Percentiles rank a stretch among this genome's conserved stretches.
phyloP scores from a whole-genome alignment of 1,140 invertebrate genomes.

The Heliconius eleuchia region DNA sequence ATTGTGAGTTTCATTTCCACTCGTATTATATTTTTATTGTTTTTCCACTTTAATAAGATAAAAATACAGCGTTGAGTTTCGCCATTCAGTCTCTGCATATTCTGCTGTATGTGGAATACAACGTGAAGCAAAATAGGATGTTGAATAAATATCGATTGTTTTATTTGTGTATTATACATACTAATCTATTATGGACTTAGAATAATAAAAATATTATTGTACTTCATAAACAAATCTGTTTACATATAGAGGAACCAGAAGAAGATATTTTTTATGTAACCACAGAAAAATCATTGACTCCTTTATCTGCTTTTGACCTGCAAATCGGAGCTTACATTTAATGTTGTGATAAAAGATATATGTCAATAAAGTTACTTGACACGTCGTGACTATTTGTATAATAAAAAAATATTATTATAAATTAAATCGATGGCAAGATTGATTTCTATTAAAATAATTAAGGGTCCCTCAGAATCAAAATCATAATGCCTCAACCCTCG shows the following conservation, averaged over 20 bases:
- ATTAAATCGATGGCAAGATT: not conserved
- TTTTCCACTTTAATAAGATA: too few species aligned
- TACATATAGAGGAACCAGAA: not conserved
- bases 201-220: slow-evolving; percentile 7
- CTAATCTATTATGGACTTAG: not conserved
- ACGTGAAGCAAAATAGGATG: too few species aligned
- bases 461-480: too few species aligned
- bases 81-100: too few species aligned
- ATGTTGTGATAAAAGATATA: slow-evolving; percentile 33
- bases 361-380: slow-evolving; percentile 26
- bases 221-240: not conserved
- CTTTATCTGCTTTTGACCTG: slow-evolving; percentile 28
- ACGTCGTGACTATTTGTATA: not conserved
- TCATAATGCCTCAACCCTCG: too few species aligned
- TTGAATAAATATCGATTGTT: too few species aligned
- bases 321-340: slow-evolving; percentile 23
- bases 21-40: too few species aligned
- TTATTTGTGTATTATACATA: too few species aligned
- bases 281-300: slow-evolving; percentile 28
- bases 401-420: not conserved
- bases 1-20: too few species aligned
- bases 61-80: too few species aligned
- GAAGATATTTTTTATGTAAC: slow-evolving; percentile 28
- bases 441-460: too few species aligned
- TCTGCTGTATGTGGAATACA: too few species aligned